Percentiles rank a stretch among this genome's conserved stretches.
Evolutionary conservation across 2,888 invertebrate species (phyloP).

Genomic region (Neoaliturus tenellus): DNA sequence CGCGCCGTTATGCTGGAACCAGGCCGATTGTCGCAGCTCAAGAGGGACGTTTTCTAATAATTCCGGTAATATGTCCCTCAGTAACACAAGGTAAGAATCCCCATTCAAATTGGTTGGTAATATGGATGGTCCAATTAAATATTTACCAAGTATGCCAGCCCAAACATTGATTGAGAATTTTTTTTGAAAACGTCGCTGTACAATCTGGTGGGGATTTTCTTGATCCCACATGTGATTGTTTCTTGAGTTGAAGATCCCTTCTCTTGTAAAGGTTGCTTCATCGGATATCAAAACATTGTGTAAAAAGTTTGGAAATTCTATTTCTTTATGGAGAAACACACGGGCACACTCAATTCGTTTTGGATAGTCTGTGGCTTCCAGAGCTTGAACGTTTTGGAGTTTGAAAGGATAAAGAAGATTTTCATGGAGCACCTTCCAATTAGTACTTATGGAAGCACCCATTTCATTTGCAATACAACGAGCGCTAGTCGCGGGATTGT

Average conservation of each 20-base stretch:
- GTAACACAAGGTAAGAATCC: background rate
- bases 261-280: background rate
- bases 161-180: background rate
- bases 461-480: background rate
- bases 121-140: background rate
- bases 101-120: background rate
- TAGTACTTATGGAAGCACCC: background rate
- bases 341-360: background rate
- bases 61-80: conserved; percentile 20
- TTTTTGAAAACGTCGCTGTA: background rate
- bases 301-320: background rate
- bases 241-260: background rate
- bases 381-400: background rate
- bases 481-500: no score
- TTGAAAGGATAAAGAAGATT: conserved; percentile 13
- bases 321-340: background rate
- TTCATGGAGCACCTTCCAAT: background rate
- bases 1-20: conserved; percentile 51
- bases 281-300: background rate
- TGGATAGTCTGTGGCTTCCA: conserved; percentile 4
- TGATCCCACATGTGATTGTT: background rate
- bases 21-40: background rate
- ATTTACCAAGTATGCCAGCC: background rate
- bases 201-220: background rate
- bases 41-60: conserved; percentile 8